phyloP scores from a whole-genome alignment of 2,888 invertebrate species.

The Serripes groenlandicus region DNA sequence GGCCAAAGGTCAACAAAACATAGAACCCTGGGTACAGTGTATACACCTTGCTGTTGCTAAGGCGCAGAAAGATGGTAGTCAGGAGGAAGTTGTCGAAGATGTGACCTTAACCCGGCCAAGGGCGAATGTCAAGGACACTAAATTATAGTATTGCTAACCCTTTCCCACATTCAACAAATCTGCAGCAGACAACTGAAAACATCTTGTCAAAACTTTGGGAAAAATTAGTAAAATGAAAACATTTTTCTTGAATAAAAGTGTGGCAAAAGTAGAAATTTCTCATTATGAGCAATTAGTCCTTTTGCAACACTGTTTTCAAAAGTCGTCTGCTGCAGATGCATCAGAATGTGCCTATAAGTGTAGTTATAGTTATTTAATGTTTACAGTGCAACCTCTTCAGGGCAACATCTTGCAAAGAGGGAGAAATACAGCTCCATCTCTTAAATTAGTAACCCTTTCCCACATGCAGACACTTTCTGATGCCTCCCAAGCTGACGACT shows the following conservation, averaged over 20 bases:
- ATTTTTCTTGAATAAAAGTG: background rate
- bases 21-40: constrained; percentile 98
- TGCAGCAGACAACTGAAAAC: background rate
- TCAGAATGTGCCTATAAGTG: too few relatives aligned
- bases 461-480: too few relatives aligned
- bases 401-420: too few relatives aligned
- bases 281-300: background rate
- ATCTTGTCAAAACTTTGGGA: background rate
- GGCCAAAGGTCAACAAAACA: constrained; percentile 97
- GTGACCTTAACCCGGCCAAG: constrained; percentile 69
- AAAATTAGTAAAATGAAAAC: background rate
- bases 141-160: constrained; percentile 63
- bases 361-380: too few relatives aligned
- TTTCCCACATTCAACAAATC: background rate
- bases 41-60: constrained; percentile 97
- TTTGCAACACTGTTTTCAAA: too few relatives aligned
- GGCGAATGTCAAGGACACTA: constrained; percentile 71
- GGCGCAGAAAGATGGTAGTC: constrained; percentile 88
- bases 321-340: too few relatives aligned
- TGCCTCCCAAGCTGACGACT: too few relatives aligned
- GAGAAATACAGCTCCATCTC: too few relatives aligned
- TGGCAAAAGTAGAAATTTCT: background rate
- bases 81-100: constrained; percentile 52
- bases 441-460: too few relatives aligned
- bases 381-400: too few relatives aligned